Evolutionary conservation across 2,888 invertebrate genomes (phyloP), one percentile per base, ranked within the genome.

Genomic region (Agrenia bidenticulata): DNA sequence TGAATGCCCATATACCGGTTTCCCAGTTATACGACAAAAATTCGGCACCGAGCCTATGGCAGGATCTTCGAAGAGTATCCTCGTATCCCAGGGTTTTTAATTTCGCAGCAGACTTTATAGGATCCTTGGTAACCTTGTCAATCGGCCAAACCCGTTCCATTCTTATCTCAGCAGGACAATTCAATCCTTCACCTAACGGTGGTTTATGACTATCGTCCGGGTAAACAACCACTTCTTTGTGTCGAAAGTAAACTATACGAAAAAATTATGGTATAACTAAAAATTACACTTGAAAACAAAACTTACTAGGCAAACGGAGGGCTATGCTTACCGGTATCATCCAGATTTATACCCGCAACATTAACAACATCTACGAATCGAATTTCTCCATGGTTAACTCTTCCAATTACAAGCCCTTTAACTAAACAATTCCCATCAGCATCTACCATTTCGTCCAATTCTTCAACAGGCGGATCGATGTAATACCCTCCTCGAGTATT

Each of bases 201-300:
- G 99, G 98, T 80, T 97, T 98, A 64, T 85, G 85, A 0, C 85
- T 83, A 72, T 93, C 91, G 76, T 85, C 83, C 0, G 97, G 96
- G 82, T 99, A 99, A 2, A 99, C 88, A 21, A 90, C 90, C 1
- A 99, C 89, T 81, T 99, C 97, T 79, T 95, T 94, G 80, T 94
- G 89, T 2, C 94, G 85, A 81, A 98, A 93, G 78, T 92, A 90
- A 0, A 98, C 94, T 87, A 83, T 4, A n/a, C n/a, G n/a, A n/a
- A n/a, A n/a, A n/a, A n/a, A n/a, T n/a, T n/a, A n/a, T n/a, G n/a
- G n/a, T n/a, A n/a, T n/a, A 23, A 17, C 42, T 32, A 2, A 1
- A 26, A 9, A 49, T 32, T 2, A 13, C 37, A 17, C 5, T 27
- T n/a, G n/a, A n/a, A n/a, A n/a, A n/a, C n/a, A n/a, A n/a, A n/a